Conservation (phyloP, 2,113 vertebrate genomes). For the Athene noctua region DNA sequence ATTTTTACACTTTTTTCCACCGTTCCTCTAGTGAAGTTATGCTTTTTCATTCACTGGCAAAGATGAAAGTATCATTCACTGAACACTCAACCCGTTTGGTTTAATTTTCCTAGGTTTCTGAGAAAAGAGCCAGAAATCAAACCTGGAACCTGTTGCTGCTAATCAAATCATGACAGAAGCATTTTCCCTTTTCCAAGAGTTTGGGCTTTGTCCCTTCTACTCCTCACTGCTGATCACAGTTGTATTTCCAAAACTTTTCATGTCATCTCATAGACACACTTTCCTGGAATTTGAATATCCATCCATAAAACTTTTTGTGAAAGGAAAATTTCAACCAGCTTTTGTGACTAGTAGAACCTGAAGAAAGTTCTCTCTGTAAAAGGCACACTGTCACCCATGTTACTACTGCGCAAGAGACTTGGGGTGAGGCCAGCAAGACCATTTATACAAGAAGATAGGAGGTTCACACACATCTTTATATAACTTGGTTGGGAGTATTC, state of each 20-base stretch:
- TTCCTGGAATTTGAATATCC: not conserved
- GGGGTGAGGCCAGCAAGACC: not conserved
- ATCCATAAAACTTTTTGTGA: not conserved
- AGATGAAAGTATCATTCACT: not conserved
- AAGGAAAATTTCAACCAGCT: not conserved
- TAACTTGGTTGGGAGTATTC: not conserved
- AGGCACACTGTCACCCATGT: not conserved
- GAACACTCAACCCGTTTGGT: not conserved
- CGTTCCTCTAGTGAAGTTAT: not conserved
- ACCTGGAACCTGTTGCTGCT: not conserved
- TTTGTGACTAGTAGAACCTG: not conserved
- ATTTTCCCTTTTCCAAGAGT: not conserved
- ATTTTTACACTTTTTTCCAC: not conserved
- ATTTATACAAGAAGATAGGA: not conserved
- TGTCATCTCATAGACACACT: not conserved
- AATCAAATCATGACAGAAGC: not conserved
- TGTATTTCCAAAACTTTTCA: not conserved
- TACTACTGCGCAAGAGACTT: not conserved
- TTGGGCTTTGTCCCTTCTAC: not conserved
- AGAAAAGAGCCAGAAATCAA: not conserved
- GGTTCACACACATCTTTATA: not conserved
- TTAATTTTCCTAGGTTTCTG: constrained; percentile 12
- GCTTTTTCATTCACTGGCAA: not conserved
- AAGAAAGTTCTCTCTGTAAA: not conserved
- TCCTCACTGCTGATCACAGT: not conserved